These are phyloP conservation scores for Cichlasoma orientale DNA, from an alignment of 2,797 vertebrate species.

Conservation along the genomic window DNA sequence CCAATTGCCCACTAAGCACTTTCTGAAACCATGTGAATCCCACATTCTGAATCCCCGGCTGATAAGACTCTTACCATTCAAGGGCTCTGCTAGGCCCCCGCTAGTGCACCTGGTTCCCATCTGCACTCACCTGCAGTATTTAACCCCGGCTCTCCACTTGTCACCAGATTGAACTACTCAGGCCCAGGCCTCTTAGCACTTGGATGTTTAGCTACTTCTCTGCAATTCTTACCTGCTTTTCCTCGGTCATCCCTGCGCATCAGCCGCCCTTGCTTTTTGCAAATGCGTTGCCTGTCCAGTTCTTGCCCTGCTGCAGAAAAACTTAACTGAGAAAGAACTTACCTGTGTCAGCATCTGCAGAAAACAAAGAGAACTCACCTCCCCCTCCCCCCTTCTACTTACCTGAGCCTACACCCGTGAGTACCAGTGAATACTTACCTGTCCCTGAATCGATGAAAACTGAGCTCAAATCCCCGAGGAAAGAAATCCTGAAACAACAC, in stretches of 20 bases:
- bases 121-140: background rate
- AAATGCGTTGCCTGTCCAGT: background rate
- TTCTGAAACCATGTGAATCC: background rate
- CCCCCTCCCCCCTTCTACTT: too few species aligned
- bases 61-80: fast-evolving
- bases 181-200: background rate
- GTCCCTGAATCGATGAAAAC: background rate
- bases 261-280: background rate
- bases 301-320: background rate
- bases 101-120: background rate
- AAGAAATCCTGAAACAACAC: background rate
- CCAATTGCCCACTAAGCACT: too few species aligned
- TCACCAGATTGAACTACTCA: background rate
- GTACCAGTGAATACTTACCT: too few species aligned
- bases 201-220: background rate
- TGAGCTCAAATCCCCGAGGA: background rate
- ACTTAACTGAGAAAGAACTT: too few species aligned
- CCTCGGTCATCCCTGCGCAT: background rate
- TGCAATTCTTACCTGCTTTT: background rate
- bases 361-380: too few species aligned
- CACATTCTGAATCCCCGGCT: background rate
- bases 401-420: too few species aligned
- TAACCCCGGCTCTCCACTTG: fast-evolving
- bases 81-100: background rate
- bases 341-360: background rate